Percentiles rank a stretch among this genome's conserved stretches.
Conservation (phyloP, 2,113 vertebrate genomes). For the Crotalus tigris region DNA sequence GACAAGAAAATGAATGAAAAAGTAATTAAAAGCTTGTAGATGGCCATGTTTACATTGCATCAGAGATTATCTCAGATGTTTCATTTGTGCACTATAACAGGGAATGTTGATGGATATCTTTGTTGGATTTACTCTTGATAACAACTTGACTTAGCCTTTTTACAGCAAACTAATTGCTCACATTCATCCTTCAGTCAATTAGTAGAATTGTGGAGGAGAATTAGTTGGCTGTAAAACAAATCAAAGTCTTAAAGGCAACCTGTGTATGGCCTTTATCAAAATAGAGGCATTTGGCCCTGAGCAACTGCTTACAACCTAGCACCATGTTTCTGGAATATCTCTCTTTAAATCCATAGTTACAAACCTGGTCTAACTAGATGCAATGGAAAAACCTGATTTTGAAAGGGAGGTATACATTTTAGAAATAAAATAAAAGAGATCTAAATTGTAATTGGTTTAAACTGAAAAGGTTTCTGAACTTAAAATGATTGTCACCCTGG, state of each 20-base stretch:
- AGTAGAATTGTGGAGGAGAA: neutral
- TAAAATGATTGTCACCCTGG: neutral
- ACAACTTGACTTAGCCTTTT: neutral
- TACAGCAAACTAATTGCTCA: neutral
- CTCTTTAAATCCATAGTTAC: neutral
- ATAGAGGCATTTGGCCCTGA: neutral
- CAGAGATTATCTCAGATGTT: fast-evolving
- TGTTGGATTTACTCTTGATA: neutral
- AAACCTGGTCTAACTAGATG: neutral
- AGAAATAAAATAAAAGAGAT: neutral
- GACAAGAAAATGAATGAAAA: conserved; percentile 30
- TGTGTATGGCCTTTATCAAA: neutral
- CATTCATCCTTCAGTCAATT: neutral
- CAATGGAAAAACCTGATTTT: neutral
- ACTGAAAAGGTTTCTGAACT: neutral
- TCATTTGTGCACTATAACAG: neutral
- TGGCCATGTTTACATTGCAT: neutral
- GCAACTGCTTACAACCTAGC: neutral
- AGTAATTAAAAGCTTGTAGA: neutral
- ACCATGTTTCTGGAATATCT: neutral
- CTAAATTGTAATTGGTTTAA: neutral
- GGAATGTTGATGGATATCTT: neutral
- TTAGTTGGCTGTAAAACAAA: neutral
- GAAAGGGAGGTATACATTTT: neutral
- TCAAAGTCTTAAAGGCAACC: neutral